Evolutionary conservation across 2,113 vertebrate species (phyloP), one percentile per base, ranked within the genome.

Genomic region (Helogale parvula): DNA sequence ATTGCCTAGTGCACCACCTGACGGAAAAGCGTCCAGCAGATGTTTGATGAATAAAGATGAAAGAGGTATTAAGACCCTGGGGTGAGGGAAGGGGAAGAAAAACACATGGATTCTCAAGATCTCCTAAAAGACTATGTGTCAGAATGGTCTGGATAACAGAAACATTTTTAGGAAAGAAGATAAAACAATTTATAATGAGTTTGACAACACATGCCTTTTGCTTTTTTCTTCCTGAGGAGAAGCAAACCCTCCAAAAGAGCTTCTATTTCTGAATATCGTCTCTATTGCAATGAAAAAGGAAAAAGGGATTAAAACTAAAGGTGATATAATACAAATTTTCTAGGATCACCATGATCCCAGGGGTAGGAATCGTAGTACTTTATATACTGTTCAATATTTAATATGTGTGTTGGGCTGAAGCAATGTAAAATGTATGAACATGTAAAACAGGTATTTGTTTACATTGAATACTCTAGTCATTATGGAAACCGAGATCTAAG

Each of bases 241-340:
- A 63, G n/a, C 19, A 92, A 96, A 79, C 7, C 6, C n/a, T 89
- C 31, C 65, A 47, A 47, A 81, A 14, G 66, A 93, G 33, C 15
- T 96, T 81, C 50, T 11, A 35, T 65, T 92, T 96, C 45, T 88
- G 27, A 94, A 94, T 29, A 25, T 94, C 38, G 85, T 52, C 21
- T 83, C 15, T 76, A 69, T n/a, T 89, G 82, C 27, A 79, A 52
- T 50, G 52, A 72, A 80, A 35, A 25, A 65, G 35, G n/a, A 88
- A 66, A 16, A 10, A 54, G 60, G 80, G 0, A 52, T 81, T 76
- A 69, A 80, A 91, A 57, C 25, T 19, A 47, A 92, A 88, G 25
- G 19, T 66, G 12, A 15, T 94, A 21, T 74, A 47, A 65, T 29
- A 16, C 31, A 50, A 38, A 89, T 66, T 90, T 11, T 93, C 13